Conservation (phyloP, 2,113 vertebrate species). For the Caranx ignobilis region DNA sequence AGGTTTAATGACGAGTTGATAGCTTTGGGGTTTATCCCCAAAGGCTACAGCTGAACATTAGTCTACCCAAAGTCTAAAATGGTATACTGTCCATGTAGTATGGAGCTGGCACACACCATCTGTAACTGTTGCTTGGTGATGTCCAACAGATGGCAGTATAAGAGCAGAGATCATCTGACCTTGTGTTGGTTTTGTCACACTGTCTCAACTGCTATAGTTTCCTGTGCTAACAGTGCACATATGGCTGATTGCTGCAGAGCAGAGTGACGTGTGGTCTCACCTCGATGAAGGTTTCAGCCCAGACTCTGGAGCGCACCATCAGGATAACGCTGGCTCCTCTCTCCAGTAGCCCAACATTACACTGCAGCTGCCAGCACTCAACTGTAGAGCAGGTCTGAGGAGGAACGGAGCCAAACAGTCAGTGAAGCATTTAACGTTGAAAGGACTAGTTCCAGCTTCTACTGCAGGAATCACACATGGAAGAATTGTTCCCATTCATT, state of each 20-base stretch:
- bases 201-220: not conserved
- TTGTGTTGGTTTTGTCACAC: not conserved
- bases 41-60: not conserved
- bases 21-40: not conserved
- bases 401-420: not conserved
- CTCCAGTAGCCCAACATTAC: constrained; percentile 84
- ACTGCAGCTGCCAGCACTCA: constrained; percentile 88
- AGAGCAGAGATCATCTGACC: not conserved
- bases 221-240: not conserved
- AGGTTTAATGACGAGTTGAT: not conserved
- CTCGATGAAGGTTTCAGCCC: constrained; percentile 89
- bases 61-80: not conserved
- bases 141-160: constrained; percentile 61
- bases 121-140: not conserved
- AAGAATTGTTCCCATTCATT: not conserved
- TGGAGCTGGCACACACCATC: not conserved
- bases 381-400: constrained; percentile 86
- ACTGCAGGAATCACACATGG: not conserved
- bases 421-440: not conserved
- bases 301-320: constrained; percentile 87
- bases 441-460: not conserved
- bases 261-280: constrained; percentile 69
- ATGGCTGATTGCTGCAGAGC: not conserved
- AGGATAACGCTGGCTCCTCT: constrained; percentile 86
- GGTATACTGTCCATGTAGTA: not conserved